These are phyloP conservation scores for Drosophila dunni DNA, from an alignment of 1,140 invertebrate genomes.

Conservation along the genomic window DNA sequence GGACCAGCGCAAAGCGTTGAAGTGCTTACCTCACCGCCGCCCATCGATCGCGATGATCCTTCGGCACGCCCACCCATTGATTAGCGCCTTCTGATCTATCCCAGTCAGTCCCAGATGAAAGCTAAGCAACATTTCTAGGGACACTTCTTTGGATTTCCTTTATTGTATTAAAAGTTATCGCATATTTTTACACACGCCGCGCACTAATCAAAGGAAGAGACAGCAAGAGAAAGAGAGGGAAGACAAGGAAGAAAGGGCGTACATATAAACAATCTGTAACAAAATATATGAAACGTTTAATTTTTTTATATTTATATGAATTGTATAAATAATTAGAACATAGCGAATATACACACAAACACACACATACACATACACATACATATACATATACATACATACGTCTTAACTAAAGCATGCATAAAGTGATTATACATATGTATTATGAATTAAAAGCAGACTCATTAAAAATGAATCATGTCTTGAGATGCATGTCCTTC, in stretches of 20 bases:
- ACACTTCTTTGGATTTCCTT: constrained; percentile 39
- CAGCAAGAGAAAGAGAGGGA: not conserved
- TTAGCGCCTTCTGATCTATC: constrained; percentile 61
- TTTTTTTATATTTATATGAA: constrained; percentile 82
- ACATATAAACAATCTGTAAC: constrained; percentile 69
- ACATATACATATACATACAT: constrained; percentile 37
- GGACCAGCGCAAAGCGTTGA: constrained; percentile 89
- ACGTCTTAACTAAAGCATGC: constrained; percentile 72
- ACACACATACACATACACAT: constrained; percentile 42
- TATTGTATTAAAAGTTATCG: constrained; percentile 76
- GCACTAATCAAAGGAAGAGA: not conserved
- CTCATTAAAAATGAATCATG: constrained; percentile 72
- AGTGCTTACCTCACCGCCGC: constrained; percentile 91
- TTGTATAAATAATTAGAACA: constrained; percentile 75
- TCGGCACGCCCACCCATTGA: constrained; percentile 77
- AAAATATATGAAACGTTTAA: constrained; percentile 65
- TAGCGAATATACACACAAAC: constrained; percentile 57
- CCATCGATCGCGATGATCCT: constrained; percentile 88
- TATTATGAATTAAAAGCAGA: constrained; percentile 70
- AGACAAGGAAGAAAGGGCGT: constrained; percentile 10
- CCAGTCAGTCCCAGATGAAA: constrained; percentile 32
- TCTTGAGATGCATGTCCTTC: not conserved
- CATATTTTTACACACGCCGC: constrained; percentile 50
- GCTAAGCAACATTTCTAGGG: constrained; percentile 21
- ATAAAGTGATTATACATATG: constrained; percentile 80